Conservation (phyloP, 2,888 invertebrate species). For the Petrophora chlorosata region DNA sequence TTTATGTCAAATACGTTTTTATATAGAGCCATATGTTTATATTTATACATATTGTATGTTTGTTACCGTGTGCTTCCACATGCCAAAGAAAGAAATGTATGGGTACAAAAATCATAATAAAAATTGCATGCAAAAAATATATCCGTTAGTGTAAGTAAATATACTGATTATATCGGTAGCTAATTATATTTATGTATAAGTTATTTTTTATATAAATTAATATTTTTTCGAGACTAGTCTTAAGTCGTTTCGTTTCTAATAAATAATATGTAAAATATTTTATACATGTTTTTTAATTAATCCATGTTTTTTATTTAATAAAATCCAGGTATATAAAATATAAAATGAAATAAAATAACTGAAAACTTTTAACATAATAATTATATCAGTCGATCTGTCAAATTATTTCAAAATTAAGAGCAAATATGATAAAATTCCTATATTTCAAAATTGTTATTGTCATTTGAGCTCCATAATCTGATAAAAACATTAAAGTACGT, state of each 20-base stretch:
- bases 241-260: slow-evolving; percentile 74
- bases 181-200: slow-evolving; percentile 43
- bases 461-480: too few relatives aligned
- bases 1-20: too few relatives aligned
- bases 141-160: slow-evolving; percentile 38
- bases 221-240: slow-evolving; percentile 66
- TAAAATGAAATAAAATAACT: too few relatives aligned
- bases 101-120: slow-evolving; percentile 61
- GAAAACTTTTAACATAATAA: too few relatives aligned
- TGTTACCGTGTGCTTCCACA: slow-evolving; percentile 57
- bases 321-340: too few relatives aligned
- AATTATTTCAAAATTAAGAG: too few relatives aligned
- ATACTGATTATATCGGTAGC: slow-evolving; percentile 33
- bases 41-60: slow-evolving; percentile 32
- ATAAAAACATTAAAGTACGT: too few relatives aligned
- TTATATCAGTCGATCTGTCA: too few relatives aligned
- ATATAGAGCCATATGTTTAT: slow-evolving; percentile 55
- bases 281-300: slow-evolving; percentile 22
- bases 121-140: slow-evolving; percentile 64
- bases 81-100: slow-evolving; percentile 76
- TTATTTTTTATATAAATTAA: slow-evolving; percentile 56
- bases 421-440: too few relatives aligned
- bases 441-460: too few relatives aligned
- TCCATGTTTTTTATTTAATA: too few relatives aligned
- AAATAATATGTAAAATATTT: slow-evolving; percentile 49